Conservation (phyloP, 2,797 vertebrate genomes). For the Anas bernieri region DNA sequence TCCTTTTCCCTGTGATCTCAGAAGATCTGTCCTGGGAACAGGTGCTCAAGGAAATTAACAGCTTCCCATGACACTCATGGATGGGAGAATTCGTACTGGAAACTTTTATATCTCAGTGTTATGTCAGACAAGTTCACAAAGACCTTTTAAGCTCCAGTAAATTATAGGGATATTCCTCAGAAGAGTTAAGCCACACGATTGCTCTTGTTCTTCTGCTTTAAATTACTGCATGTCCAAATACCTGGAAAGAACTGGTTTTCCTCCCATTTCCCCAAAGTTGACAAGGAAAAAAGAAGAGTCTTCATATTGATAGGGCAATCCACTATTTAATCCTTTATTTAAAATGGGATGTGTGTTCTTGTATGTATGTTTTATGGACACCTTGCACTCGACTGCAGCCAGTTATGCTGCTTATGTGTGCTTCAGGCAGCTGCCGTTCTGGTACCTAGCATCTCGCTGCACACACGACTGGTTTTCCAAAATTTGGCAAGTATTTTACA, state of each 20-base stretch:
- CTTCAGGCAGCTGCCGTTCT: background rate
- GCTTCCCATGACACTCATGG: background rate
- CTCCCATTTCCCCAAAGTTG: background rate
- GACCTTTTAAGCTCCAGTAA: background rate
- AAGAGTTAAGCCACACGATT: background rate
- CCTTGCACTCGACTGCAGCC: background rate
- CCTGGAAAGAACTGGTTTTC: background rate
- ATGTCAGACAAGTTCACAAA: background rate
- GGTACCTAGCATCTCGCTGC: background rate
- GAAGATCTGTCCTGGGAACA: background rate
- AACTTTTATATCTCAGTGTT: background rate
- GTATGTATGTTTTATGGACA: too few species aligned
- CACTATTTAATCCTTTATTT: background rate
- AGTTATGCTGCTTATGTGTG: background rate
- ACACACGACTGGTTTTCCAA: background rate
- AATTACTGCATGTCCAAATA: background rate
- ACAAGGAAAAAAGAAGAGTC: background rate
- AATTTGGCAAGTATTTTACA: background rate
- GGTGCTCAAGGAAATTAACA: background rate
- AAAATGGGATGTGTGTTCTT: background rate
- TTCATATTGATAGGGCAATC: background rate
- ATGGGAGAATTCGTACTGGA: background rate
- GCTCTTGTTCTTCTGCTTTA: background rate
- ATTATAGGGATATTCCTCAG: background rate
- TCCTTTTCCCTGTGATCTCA: background rate